These are phyloP conservation scores for Caenorhabditis sp. DNA, from an alignment of 2,888 invertebrate genomes.

Conservation along the genomic window DNA sequence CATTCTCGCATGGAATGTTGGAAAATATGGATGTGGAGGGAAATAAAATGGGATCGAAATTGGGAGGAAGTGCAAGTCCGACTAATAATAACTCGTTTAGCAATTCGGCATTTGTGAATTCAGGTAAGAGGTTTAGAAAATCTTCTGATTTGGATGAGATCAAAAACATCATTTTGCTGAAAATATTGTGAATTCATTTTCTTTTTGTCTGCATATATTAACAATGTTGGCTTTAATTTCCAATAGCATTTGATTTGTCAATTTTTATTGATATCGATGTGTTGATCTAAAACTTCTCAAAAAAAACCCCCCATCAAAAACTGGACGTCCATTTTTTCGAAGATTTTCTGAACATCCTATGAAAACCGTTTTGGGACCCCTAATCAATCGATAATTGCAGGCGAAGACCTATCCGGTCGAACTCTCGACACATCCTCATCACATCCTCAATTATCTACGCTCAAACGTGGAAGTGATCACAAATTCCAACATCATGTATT, in stretches of 20 bases:
- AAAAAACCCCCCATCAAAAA: no score
- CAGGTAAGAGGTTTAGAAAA: slow-evolving; percentile 8
- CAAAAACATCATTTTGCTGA: no score
- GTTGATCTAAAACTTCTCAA: no score
- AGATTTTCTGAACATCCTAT: neutral
- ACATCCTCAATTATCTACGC: slow-evolving; percentile 16
- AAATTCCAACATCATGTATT: slow-evolving; percentile 51
- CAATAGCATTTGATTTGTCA: no score
- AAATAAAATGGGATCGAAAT: slow-evolving; percentile 2
- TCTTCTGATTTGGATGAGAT: no score
- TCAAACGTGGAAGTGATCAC: slow-evolving; percentile 31
- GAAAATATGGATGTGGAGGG: slow-evolving; percentile 41
- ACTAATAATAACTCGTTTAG: slow-evolving; percentile 41
- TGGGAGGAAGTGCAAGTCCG: slow-evolving; percentile 14
- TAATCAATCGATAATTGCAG: neutral
- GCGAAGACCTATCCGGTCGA: slow-evolving; percentile 9
- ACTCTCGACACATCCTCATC: slow-evolving; percentile 14
- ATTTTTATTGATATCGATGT: no score
- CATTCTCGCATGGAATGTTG: slow-evolving; percentile 53
- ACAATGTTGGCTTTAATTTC: no score
- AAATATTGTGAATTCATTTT: no score
- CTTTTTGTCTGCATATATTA: no score
- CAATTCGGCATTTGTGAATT: slow-evolving; percentile 44
- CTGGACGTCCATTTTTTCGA: no score
- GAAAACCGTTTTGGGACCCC: neutral